These are phyloP conservation scores for Lota lota DNA, from an alignment of 2,113 vertebrate genomes.

Conservation along the genomic window DNA sequence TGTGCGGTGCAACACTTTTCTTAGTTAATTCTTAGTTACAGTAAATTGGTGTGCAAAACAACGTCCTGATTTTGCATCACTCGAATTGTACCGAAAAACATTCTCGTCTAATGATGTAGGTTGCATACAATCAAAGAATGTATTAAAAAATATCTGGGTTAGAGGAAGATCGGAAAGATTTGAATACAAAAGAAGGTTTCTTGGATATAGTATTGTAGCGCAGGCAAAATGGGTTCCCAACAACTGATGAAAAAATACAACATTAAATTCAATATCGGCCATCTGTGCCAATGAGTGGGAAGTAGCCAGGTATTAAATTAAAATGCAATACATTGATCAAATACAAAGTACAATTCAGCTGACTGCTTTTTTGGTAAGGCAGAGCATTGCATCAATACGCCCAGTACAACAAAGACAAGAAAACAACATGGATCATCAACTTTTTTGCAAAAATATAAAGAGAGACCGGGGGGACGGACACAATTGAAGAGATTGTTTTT, in stretches of 20 bases:
- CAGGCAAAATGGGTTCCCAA: conserved; percentile 31
- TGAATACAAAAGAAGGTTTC: conserved; percentile 12
- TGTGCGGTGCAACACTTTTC: conserved; percentile 57
- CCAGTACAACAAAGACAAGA: too few species aligned
- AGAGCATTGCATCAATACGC: conserved; percentile 12
- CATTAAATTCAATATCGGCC: not conserved
- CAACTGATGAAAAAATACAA: conserved; percentile 57
- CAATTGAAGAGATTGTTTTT: too few species aligned
- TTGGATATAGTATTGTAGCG: conserved; percentile 44
- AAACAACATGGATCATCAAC: too few species aligned
- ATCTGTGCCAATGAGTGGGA: too few species aligned
- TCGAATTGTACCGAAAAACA: conserved; percentile 45
- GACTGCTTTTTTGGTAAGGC: not conserved
- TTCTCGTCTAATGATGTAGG: conserved; percentile 66
- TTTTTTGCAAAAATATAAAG: too few species aligned
- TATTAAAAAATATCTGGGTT: conserved; percentile 53
- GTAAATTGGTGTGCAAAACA: conserved; percentile 27
- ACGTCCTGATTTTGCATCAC: conserved; percentile 58
- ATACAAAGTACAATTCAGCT: too few species aligned
- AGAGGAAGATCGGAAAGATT: conserved; percentile 40
- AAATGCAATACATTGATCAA: too few species aligned
- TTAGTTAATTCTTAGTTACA: conserved; percentile 43
- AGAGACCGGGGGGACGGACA: too few species aligned
- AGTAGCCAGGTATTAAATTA: too few species aligned
- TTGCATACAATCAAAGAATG: conserved; percentile 58